A percentile compares a stretch with the other conserved stretches of the same genome.
Conservation (phyloP, 2,888 invertebrate species). For the Idaea biselata region DNA sequence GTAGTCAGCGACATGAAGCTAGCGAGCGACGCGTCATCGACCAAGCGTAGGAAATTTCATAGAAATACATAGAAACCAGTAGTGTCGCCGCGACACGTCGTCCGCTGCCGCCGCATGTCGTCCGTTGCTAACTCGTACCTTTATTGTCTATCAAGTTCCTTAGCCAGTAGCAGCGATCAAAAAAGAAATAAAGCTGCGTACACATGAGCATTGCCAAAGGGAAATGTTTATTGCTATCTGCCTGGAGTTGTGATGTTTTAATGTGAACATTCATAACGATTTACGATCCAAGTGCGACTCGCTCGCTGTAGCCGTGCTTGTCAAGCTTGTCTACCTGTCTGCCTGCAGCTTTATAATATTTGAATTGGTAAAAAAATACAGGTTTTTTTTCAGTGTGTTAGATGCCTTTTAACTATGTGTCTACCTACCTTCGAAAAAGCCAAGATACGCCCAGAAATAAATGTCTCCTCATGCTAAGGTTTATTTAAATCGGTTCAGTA, state of each 20-base stretch:
- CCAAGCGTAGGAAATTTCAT: too few relatives aligned
- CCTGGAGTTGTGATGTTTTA: constrained; percentile 49
- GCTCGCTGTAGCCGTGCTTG: background rate
- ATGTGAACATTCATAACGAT: constrained; percentile 58
- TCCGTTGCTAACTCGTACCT: too few relatives aligned
- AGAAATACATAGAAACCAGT: too few relatives aligned
- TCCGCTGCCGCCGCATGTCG: too few relatives aligned
- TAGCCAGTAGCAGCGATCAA: background rate
- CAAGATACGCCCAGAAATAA: too few relatives aligned
- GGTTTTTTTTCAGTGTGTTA: too few relatives aligned
- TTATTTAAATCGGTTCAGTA: too few relatives aligned
- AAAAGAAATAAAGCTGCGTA: constrained; percentile 22
- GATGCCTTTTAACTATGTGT: background rate
- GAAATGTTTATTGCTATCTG: constrained; percentile 47
- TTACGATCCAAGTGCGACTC: constrained; percentile 39
- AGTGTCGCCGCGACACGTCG: too few relatives aligned
- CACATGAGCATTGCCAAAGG: constrained; percentile 39
- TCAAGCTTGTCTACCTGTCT: background rate
- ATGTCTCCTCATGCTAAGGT: too few relatives aligned
- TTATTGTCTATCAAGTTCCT: background rate
- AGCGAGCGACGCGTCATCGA: too few relatives aligned
- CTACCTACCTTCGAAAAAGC: background rate
- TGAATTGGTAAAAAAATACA: background rate
- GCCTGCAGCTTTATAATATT: background rate
- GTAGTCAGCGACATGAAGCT: too few relatives aligned